Percentiles rank a stretch among this genome's conserved stretches.
These are phyloP conservation scores for Gila orcuttii DNA, from an alignment of 2,113 vertebrate species.

Conservation along the genomic window DNA sequence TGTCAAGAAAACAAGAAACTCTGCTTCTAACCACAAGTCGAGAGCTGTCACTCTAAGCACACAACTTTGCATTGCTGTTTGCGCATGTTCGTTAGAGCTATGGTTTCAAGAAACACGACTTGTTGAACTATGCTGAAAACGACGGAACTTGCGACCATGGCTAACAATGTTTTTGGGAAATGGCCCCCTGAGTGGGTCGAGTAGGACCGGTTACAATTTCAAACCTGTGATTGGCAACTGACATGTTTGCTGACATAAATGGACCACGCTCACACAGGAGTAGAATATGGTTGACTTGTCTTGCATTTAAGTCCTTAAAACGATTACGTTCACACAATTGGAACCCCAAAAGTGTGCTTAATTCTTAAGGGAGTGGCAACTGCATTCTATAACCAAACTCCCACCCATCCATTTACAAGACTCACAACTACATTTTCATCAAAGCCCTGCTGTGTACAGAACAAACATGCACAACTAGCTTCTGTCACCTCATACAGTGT, in stretches of 20 bases:
- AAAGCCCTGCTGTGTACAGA: not conserved
- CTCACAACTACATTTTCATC: not conserved
- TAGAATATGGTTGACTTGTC: not conserved
- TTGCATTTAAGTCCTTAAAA: not conserved
- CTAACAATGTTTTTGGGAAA: no score
- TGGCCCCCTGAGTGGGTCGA: no score
- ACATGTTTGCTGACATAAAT: slow-evolving; percentile 32
- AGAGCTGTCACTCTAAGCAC: no score
- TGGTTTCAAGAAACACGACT: no score
- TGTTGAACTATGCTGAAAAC: no score
- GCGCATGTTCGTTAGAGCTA: no score
- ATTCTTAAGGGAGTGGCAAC: not conserved
- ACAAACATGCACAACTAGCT: not conserved
- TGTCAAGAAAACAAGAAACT: no score
- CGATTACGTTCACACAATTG: not conserved
- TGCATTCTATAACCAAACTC: not conserved
- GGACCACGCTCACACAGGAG: not conserved
- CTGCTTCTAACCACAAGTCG: no score
- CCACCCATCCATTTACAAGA: not conserved
- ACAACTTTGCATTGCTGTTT: no score
- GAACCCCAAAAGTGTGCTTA: not conserved
- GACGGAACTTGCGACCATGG: no score
- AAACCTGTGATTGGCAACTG: slow-evolving; percentile 22
- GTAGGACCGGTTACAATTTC: not conserved
- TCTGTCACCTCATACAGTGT: not conserved